A percentile compares a stretch with the other conserved stretches of the same genome.
phyloP scores from a whole-genome alignment of 2,888 invertebrate genomes.

The Fragum fragum region DNA sequence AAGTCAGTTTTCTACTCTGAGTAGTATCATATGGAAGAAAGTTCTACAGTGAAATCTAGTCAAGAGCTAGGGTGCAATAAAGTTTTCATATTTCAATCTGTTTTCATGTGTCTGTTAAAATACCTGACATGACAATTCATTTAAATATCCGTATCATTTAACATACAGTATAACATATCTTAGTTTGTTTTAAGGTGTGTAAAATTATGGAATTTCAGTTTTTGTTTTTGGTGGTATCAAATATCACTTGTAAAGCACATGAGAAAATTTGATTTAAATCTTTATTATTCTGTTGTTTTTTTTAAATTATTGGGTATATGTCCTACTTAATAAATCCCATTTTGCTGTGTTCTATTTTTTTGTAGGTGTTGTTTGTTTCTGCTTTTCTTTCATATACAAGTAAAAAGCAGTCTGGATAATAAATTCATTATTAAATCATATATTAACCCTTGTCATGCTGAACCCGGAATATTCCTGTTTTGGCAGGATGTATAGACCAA shows the following conservation, averaged over 20 bases:
- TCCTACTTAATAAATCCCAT: too few relatives aligned
- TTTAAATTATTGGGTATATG: too few relatives aligned
- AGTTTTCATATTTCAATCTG: neutral
- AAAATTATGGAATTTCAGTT: neutral
- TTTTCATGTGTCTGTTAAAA: neutral
- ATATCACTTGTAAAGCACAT: neutral
- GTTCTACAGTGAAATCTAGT: slow-evolving; percentile 9
- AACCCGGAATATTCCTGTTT: too few relatives aligned
- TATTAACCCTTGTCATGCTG: too few relatives aligned
- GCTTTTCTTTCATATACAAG: too few relatives aligned
- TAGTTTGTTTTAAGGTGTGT: neutral
- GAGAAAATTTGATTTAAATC: too few relatives aligned
- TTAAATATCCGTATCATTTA: neutral
- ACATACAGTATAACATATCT: neutral
- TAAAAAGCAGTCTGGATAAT: too few relatives aligned
- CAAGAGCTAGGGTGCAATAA: slow-evolving; percentile 4
- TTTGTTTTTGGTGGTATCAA: neutral
- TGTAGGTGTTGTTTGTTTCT: too few relatives aligned
- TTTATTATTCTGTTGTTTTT: too few relatives aligned
- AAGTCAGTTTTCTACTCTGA: neutral
- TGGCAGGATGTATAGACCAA: too few relatives aligned
- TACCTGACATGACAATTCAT: neutral
- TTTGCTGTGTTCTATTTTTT: too few relatives aligned
- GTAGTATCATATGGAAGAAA: slow-evolving; percentile 21
- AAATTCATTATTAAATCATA: too few relatives aligned